Base-by-base conservation (phyloP, 2,797 vertebrate species). In the Microcaecilia unicolor region DNA sequence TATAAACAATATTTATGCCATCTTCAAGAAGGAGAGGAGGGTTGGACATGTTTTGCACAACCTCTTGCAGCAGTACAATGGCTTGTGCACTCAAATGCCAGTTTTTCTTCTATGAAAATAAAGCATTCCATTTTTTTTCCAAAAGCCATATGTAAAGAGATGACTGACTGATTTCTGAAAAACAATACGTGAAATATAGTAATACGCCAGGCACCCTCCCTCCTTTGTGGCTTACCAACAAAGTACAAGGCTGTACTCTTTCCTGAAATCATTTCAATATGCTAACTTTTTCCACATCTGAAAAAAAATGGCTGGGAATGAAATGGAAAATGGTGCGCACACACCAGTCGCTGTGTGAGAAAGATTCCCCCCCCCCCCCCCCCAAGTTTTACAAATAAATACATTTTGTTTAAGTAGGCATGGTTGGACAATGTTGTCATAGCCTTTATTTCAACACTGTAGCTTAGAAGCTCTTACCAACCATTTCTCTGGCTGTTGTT, bases 241-340 rank as follows among this genome's bases (percentile, higher is more conserved):
- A 78, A 79, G 80, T n/a, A 81, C 83, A 67, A 42, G 62, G 60
- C 63, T 62, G 42, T 51, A 57, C 68, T 80, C 77, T 68, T 75
- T 74, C 76, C 74, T 85, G 70, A 80, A 81, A 85, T 83, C 80
- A 84, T 74, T 86, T 86, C 84, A 82, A 63, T 79, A 85, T 81
- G 73, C 69, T 62, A 65, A 65, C 66, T 72, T 68, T 72, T 66
- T 65, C 78, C 77, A 67, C 70, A 81, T 84, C 83, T 85, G 75
- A n/a, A 88, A 82, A 86, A 85, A 80, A 78, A 56, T 56, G 35
- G 53, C 60, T 61, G 31, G 55, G 66, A 65, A 68, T 54, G 48
- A 81, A 82, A 77, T 82, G 75, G 80, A 85, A 84, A 85, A 81
- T 50, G 70, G 72, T n/a, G n/a, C n/a, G n/a, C 75, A 84, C 66